Evolutionary conservation across 2,797 vertebrate species (phyloP), one percentile per base, ranked within the genome.

Genomic region (Gymnodraco acuticeps): DNA sequence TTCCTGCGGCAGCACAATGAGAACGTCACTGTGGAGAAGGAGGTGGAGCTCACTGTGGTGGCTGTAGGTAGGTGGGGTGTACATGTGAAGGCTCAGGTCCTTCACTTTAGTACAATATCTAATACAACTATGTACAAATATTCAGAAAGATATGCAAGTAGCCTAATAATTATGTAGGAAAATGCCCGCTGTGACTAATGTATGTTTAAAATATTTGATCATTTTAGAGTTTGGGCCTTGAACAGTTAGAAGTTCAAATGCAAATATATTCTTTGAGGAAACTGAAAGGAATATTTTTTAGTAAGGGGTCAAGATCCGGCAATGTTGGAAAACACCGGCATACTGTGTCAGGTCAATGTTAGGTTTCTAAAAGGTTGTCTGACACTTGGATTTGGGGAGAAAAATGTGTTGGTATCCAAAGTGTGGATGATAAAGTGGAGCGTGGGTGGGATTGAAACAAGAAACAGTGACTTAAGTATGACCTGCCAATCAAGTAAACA

Each of bases 21-120:
- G 81, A 77, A 93, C 1, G 92, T 95, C 83, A 89, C 77, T 0
- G 91, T 96, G 75, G 94, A 92, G 80, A 96, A 96, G 90, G 94
- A 89, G 11, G 94, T 98, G 84, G 93, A 96, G 38, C 87, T 98
- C 1, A 93, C 64, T 0, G 96, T 98, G 62, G 95, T 97, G 70
- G 77, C 93, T 17, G 90, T 87, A 86, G 96, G 97, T 98, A 68
- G 88, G 16, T 19, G 19, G 33, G 27, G 20, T 58, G 15, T 31
- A 31, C 38, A 66, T 67, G 27, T 11, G 19, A 42, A 38, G 27
- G 27, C 27, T 27, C 27, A 12, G 27, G 33, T 38, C 8, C 6
- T 38, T 38, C 33, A 38, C 27, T 23, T 14, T 6, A 14, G 20
- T 43, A 15, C 46, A 54, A 38, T 9, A 38, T 38, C 0, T 38